phyloP scores from a whole-genome alignment of 2,888 invertebrate genomes.

The Sinelater perroti region DNA sequence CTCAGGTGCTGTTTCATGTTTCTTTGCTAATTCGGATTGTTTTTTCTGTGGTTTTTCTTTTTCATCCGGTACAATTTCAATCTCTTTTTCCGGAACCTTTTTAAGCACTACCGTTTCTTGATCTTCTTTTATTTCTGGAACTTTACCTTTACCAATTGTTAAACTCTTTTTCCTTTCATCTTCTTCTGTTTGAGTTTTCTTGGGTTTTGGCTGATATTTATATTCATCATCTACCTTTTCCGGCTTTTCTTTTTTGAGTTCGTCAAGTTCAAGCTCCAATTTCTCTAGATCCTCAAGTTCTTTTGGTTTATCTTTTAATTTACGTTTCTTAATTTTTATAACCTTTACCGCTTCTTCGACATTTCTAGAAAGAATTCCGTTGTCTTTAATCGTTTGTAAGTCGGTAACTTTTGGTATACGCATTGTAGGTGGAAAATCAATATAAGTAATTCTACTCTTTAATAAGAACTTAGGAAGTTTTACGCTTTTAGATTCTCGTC shows the following conservation, averaged over 20 bases:
- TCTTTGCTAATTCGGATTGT: slow-evolving; percentile 34
- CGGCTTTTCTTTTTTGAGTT: slow-evolving; percentile 55
- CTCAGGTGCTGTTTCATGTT: slow-evolving; percentile 48
- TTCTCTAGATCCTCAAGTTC: slow-evolving; percentile 60
- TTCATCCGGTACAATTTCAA: slow-evolving; percentile 49
- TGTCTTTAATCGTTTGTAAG: slow-evolving; percentile 54
- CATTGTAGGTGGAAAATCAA: slow-evolving; percentile 69
- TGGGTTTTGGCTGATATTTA: slow-evolving; percentile 52
- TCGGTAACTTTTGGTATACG: slow-evolving; percentile 52
- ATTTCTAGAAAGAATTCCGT: slow-evolving; percentile 62
- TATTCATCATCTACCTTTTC: slow-evolving; percentile 59
- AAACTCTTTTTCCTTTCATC: slow-evolving; percentile 41
- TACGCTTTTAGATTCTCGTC: slow-evolving; percentile 52
- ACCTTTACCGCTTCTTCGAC: slow-evolving; percentile 60
- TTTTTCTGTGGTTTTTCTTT: slow-evolving; percentile 50
- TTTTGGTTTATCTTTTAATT: slow-evolving; percentile 54
- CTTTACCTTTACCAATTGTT: slow-evolving; percentile 60
- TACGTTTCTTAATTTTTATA: slow-evolving; percentile 54
- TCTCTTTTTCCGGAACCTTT: slow-evolving; percentile 58
- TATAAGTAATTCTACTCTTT: slow-evolving; percentile 62
- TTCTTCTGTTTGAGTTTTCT: slow-evolving; percentile 46
- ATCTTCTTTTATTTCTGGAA: slow-evolving; percentile 53
- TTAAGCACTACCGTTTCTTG: slow-evolving; percentile 54
- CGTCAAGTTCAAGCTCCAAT: slow-evolving; percentile 57
- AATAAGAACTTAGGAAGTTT: slow-evolving; percentile 62